Base-by-base conservation (phyloP, 2,113 vertebrate species). In the Genyomyrus donnyi region DNA sequence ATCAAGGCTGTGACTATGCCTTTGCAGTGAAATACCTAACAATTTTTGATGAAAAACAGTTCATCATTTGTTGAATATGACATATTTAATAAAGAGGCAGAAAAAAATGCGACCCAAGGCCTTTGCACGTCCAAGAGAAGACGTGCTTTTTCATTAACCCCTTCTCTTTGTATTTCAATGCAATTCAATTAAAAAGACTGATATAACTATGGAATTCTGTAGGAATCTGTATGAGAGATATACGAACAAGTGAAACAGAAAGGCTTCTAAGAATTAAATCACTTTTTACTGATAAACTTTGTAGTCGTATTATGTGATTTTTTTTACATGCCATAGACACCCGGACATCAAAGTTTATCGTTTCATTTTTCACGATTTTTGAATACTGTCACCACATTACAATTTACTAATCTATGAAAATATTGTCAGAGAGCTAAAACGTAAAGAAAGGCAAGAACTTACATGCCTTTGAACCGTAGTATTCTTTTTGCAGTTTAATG, bases 41-140 rank as follows among this genome's bases (percentile, higher is more conserved):
- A 89, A 24, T 90, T 92, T 94, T 93, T 94, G 94, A 45, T 46
- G 45, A 85, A 85, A 85, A 85, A 85, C 83, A 85, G 89, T 89
- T 89, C 93, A 93, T 94, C 94, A 93, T 93, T 92, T 89, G 66
- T 93, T 91, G 92, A 93, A 94, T 91, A 91, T 94, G 94, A 93
- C 90, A 95, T 93, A 94, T 95, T 95, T 95, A 95, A 95, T 95
- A 95, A 94, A 94, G 89, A 5, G 93, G 92, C 94, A 94, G 93
- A 93, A 84, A 84, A 70, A 84, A 89, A 89, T 39, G 93, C 94
- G 92, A 93, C 91, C 93, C 94, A 95, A 95, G 95, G 95, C 94
- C 94, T 94, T 91, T 91, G 45, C 53, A 92, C 39, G 74, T 93
- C 87, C 93, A 93, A 93, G 90, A 89, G 88, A 93, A 93, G 92